These are phyloP conservation scores for Troides aeacus DNA, from an alignment of 2,888 invertebrate genomes.

Conservation along the genomic window DNA sequence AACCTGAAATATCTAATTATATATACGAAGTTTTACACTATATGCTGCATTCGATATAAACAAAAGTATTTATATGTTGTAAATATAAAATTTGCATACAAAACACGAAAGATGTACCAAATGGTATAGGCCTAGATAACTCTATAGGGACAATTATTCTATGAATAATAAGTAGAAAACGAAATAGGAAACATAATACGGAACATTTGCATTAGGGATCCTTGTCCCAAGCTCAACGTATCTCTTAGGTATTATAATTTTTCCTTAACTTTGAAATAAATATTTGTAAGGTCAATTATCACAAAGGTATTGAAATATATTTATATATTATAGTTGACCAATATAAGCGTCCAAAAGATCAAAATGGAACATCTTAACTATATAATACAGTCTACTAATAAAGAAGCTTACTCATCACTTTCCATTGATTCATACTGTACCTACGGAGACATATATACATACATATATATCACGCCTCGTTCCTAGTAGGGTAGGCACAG, in stretches of 20 bases:
- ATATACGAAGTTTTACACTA: not conserved
- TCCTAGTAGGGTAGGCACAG: too few relatives aligned
- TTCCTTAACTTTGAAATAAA: not conserved
- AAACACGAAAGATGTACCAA: constrained; percentile 11
- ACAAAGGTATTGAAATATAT: too few relatives aligned
- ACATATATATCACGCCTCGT: too few relatives aligned
- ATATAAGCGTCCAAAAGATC: too few relatives aligned
- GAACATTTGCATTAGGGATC: constrained; percentile 11
- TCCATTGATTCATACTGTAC: not conserved
- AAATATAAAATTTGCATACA: constrained; percentile 8
- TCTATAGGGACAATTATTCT: constrained; percentile 20
- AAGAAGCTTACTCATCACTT: constrained; percentile 13
- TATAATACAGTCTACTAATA: not conserved
- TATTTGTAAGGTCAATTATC: too few relatives aligned
- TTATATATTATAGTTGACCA: too few relatives aligned
- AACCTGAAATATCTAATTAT: too few relatives aligned
- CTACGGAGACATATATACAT: not conserved
- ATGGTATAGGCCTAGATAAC: constrained; percentile 1
- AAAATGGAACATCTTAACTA: too few relatives aligned
- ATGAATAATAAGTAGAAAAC: constrained; percentile 28
- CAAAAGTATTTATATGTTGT: not conserved
- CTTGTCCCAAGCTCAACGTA: not conserved
- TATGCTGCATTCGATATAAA: not conserved
- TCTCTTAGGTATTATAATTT: constrained; percentile 6
- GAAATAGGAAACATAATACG: constrained; percentile 21